Base-by-base conservation (phyloP, 2,113 vertebrate genomes). In the Stegastes partitus region DNA sequence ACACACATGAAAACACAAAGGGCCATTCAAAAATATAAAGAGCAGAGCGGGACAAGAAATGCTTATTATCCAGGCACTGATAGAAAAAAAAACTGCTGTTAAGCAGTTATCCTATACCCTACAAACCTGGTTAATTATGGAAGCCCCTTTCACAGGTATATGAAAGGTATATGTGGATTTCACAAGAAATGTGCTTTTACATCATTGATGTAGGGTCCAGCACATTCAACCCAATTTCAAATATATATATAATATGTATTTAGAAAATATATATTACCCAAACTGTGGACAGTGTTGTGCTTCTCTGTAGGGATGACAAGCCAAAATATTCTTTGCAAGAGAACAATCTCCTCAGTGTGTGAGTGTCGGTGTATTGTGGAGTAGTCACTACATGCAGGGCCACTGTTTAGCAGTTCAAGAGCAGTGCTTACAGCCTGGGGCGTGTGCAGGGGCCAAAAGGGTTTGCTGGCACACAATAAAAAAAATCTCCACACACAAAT, bases 371-470 rank as follows among this genome's bases (percentile, higher is more conserved):
- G 71, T 81, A 42, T 74, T 78, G 77, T 77, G 76, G 26, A 81
- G 67, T 74, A 88, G 91, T 90, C 86, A 81, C 84, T 87, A 39
- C 79, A 87, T 79, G 79, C 83, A 81, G 83, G 83, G 90, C 86
- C 86, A 91, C 89, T 93, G 85, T 93, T 94, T 90, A 92, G 85
- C 91, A 92, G 88, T 92, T 93, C 86, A 92, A 91, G 89, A 92
- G 84, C 74, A 82, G 84, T 87, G 87, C 85, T 84, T 88, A 85
- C 82, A 88, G 91, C 91, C 91, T 77, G 84, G 82, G 91, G 91
- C 85, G 19, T 83, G 89, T 82, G 73, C 79, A 91, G 83, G 83
- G 90, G 88, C 89, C 88, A 92, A 89, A 89, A 85, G 84, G 86
- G 89, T 89, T 87, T 87, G 72, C 87, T 92, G 87, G 89, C 87